Evolutionary conservation across 30 jellyfish, hydroid and myxozoan genomes (phyloP), one percentile per base, ranked within the genome.

Genomic region (Catostylus mosaicus): DNA sequence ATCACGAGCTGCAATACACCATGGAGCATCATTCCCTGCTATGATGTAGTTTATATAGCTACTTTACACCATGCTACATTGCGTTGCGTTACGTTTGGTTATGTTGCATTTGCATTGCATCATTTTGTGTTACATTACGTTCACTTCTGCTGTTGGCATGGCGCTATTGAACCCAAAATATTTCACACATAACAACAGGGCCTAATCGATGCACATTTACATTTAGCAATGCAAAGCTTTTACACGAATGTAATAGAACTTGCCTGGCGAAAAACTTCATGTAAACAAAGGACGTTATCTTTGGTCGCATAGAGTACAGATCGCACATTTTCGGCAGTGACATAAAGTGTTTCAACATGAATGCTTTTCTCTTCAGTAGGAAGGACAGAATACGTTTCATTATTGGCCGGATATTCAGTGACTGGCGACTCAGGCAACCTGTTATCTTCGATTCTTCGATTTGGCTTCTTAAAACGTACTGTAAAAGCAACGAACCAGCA

Each of bases 241-340:
- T 16, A 0, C 48, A 43, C 34, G 16, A 27, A n/a, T n/a, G n/a
- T n/a, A n/a, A n/a, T n/a, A n/a, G n/a, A n/a, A n/a, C 78, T 22
- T 82, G 87, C 98, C 97, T 93, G 98, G 73, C 97, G 85, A 37
- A 87, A 87, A 8, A 93, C 88, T 88, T 93, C 98, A 60, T 93
- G 96, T 38, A 93, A 83, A 67, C 85, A 89, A 7, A 77, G 85
- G 30, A 87, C 94, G 64, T 87, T 93, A 30, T 87, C 98, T 69
- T 82, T 96, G 27, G 97, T 81, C 24, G 96, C 50, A 56, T 74
- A 93, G 40, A 93, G 68, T 32, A 87, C 98, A 9, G 92, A 46
- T 77, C 97, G 72, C 27, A 93, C 97, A 37, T 87, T 71, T 18
- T 93, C 96, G 12, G 98, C 98, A 52, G 93, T 94, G 68, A 43